Conservation (phyloP, 1,140 invertebrate species). For the Thaumetopoea pityocampa region DNA sequence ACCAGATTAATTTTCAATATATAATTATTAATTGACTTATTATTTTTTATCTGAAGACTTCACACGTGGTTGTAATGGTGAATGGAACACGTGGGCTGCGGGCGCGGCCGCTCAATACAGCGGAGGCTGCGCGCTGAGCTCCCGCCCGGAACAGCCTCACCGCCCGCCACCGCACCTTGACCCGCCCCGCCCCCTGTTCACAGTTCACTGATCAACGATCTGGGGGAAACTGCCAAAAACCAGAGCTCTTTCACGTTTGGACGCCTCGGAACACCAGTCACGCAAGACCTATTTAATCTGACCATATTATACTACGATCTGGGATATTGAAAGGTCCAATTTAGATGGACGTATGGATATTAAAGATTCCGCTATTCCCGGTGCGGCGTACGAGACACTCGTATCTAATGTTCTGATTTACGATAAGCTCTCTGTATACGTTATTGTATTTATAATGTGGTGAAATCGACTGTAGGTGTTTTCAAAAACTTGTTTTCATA, state of each 20-base stretch:
- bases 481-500: too few species aligned
- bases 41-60: constrained; percentile 17
- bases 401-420: constrained; percentile 37
- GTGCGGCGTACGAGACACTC: constrained; percentile 15
- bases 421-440: constrained; percentile 22
- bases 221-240: constrained; percentile 13
- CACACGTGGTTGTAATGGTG: constrained; percentile 53
- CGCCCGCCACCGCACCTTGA: constrained; percentile 27
- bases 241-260: constrained; percentile 22
- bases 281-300: constrained; percentile 30
- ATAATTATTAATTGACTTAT: too few species aligned
- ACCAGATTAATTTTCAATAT: too few species aligned
- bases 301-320: constrained; percentile 31
- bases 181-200: constrained; percentile 22
- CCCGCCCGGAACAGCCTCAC: constrained; percentile 40
- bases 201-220: constrained; percentile 18
- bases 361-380: constrained; percentile 25
- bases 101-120: constrained; percentile 63
- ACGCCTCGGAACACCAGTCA: constrained; percentile 28
- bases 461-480: constrained; percentile 1
- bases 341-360: constrained; percentile 26
- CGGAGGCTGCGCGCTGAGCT: constrained; percentile 66
- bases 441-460: constrained; percentile 15
- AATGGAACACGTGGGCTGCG: constrained; percentile 61
- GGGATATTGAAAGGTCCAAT: constrained; percentile 24